Evolutionary conservation across 2,113 vertebrate genomes (phyloP), one percentile per base, ranked within the genome.

Genomic region (Odontesthes bonariensis): DNA sequence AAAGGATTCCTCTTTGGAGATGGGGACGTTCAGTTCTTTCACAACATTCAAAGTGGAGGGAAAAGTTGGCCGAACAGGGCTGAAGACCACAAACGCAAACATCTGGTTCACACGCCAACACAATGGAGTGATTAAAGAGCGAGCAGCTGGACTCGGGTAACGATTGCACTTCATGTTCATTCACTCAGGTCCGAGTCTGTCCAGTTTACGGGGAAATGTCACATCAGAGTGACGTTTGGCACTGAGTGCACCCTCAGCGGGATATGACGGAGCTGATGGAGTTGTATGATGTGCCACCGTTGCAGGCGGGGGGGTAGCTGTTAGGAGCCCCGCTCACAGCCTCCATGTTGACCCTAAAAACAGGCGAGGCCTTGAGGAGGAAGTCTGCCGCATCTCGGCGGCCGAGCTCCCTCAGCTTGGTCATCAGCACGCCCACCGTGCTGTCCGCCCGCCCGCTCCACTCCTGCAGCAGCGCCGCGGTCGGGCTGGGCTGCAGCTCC

Each of bases 261-360:
- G 98, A 99, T 66, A 99, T 93, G 56, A 99, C 97, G 0, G 98
- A 99, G 89, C 97, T 99, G 91, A 99, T 98, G 1, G 98, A 99
- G 90, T 99, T 98, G 58, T 98, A 98, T 4, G 98, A 98, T 0
- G 95, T 98, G 57, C 96, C 97, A 1, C 97, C 97, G 69, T 99
- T 99, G 90, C 97, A 98, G 84, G 95, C 94, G 3, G 96, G 95
- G 27, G 94, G 95, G 63, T 98, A 97, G 63, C 92, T 83, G 23
- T 95, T 96, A 72, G 94, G 91, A 69, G 96, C 95, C 17, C 89
- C 94, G 0, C 56, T 87, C 64, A 91, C 5, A 52, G 90, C 93
- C 61, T 98, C 98, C 44, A 95, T 85, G 91, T 95, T 97, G 81
- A 98, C 95, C 91, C 95, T 95, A 92, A 99, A 98, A 42, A 98